Evolutionary conservation across 2,113 vertebrate genomes (phyloP).

Genomic region (Strix aluco): DNA sequence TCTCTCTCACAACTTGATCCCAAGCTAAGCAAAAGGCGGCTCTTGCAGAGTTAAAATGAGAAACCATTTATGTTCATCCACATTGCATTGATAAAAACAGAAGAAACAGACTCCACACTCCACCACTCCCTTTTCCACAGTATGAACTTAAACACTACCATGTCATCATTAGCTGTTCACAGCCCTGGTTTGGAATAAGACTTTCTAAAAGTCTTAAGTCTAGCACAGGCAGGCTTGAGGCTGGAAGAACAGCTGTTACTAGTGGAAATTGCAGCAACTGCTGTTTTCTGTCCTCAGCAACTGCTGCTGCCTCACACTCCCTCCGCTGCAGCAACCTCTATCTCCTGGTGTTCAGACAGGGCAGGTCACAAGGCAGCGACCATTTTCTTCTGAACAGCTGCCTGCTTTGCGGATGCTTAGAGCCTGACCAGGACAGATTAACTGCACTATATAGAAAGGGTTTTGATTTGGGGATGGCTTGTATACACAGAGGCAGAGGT

Average conservation of each 20-base stretch:
- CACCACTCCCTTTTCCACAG: background rate
- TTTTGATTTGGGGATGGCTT: background rate
- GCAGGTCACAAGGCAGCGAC: background rate
- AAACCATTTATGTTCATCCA: background rate
- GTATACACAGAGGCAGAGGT: background rate
- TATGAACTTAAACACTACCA: background rate
- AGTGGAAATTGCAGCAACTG: background rate
- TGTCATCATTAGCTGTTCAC: background rate
- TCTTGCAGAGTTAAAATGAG: background rate
- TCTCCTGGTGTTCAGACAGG: background rate
- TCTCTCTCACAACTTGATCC: background rate
- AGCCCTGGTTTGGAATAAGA: background rate
- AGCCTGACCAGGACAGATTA: background rate
- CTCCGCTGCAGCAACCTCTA: background rate
- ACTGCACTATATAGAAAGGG: background rate
- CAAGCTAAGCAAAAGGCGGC: background rate
- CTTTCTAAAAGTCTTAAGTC: background rate
- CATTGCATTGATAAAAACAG: background rate
- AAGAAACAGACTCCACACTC: background rate
- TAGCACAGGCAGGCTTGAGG: background rate
- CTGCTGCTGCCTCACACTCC: background rate
- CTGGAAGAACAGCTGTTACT: background rate
- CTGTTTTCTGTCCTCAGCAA: background rate
- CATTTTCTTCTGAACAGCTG: background rate
- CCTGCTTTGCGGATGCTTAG: background rate